A percentile compares a stretch with the other conserved stretches of the same genome.
These are phyloP conservation scores for Ophioninae sp. DNA, from an alignment of 2,888 invertebrate genomes.

Conservation along the genomic window DNA sequence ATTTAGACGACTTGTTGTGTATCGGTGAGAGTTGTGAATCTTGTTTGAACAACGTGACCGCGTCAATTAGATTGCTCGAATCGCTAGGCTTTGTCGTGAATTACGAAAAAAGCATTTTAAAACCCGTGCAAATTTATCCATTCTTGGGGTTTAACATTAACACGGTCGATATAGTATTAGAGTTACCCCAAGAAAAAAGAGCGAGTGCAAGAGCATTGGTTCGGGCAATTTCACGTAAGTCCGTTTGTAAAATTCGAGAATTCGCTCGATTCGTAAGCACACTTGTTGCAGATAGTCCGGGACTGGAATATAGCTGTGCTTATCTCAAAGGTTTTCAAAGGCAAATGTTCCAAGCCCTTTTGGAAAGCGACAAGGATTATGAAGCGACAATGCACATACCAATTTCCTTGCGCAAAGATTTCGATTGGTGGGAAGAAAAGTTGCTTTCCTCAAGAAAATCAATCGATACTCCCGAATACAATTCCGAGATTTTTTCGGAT, in stretches of 20 bases:
- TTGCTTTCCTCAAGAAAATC: not conserved
- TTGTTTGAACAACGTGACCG: constrained; percentile 32
- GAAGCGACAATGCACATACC: constrained; percentile 43
- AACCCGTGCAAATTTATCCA: constrained; percentile 38
- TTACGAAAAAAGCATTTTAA: constrained; percentile 39
- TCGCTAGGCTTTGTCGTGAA: constrained; percentile 46
- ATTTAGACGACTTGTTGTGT: constrained; percentile 44
- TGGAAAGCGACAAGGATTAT: constrained; percentile 35
- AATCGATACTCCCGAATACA: not conserved
- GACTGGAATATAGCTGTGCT: constrained; percentile 44
- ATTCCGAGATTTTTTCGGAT: not conserved
- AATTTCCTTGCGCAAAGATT: not conserved
- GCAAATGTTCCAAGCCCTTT: constrained; percentile 34
- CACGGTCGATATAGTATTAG: constrained; percentile 36
- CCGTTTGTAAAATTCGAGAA: constrained; percentile 44
- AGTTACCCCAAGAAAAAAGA: constrained; percentile 40
- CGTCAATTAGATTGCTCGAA: constrained; percentile 33
- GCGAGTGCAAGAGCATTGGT: constrained; percentile 22
- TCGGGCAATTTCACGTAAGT: constrained; percentile 23
- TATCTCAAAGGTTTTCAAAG: constrained; percentile 45
- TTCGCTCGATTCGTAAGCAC: constrained; percentile 50
- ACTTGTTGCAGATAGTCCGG: constrained; percentile 43
- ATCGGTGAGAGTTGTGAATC: constrained; percentile 28
- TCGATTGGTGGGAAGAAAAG: not conserved
- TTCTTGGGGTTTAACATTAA: constrained; percentile 52